Percentiles rank a stretch among this genome's conserved stretches.
phyloP scores from a whole-genome alignment of 2,888 invertebrate genomes.

The Ganaspis brasiliensis region DNA sequence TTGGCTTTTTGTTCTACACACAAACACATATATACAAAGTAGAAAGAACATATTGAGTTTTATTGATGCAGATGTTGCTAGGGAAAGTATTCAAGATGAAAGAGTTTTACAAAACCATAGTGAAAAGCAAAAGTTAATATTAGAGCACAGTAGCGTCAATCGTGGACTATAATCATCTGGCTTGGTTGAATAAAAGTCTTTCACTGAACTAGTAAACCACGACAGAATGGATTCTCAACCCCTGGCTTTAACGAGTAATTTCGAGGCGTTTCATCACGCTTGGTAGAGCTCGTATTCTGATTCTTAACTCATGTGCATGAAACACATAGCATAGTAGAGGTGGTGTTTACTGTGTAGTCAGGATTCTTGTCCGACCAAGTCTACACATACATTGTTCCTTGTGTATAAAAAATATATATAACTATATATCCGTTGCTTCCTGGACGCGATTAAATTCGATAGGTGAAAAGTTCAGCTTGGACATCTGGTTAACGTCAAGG shows the following conservation, averaged over 20 bases:
- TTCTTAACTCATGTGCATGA: constrained; percentile 33
- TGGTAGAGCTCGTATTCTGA: constrained; percentile 15
- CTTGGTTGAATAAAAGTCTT: constrained; percentile 34
- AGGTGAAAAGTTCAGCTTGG: background rate
- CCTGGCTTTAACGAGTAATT: constrained; percentile 44
- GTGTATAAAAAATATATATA: too few relatives aligned
- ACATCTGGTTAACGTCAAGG: constrained; percentile 11
- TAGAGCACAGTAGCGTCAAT: constrained; percentile 39
- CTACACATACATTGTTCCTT: too few relatives aligned
- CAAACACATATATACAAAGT: background rate
- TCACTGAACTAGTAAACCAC: constrained; percentile 41
- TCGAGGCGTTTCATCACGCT: constrained; percentile 40
- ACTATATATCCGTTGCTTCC: too few relatives aligned
- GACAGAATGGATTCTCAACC: constrained; percentile 31
- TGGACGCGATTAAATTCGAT: too few relatives aligned
- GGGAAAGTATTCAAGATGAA: constrained; percentile 19
- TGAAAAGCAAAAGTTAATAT: constrained; percentile 35
- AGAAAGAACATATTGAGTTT: background rate
- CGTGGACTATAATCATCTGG: constrained; percentile 26
- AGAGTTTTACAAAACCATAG: constrained; percentile 2
- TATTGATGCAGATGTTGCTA: constrained; percentile 22
- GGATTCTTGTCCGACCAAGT: too few relatives aligned
- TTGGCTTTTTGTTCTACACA: background rate
- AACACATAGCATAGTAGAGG: constrained; percentile 10
- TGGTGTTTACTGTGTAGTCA: too few relatives aligned